These are phyloP conservation scores for Lineus longissimus DNA, from an alignment of 1,140 invertebrate genomes.

Conservation along the genomic window DNA sequence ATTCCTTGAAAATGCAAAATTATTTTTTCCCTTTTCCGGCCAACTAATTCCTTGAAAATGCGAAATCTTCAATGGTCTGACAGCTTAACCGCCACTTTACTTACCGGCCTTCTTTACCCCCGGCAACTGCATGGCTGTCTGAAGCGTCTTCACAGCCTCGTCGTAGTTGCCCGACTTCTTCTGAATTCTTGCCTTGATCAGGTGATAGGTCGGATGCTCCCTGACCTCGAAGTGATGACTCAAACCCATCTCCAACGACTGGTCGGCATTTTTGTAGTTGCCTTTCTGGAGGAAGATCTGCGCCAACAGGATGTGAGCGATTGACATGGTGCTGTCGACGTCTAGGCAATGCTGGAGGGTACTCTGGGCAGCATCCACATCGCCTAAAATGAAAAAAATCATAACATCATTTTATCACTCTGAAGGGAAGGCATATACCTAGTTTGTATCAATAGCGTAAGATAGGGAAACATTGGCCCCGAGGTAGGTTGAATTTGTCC, in stretches of 20 bases:
- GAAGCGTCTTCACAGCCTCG: slow-evolving; percentile 73
- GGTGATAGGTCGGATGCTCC: slow-evolving; percentile 85
- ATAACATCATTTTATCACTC: background rate
- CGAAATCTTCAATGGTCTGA: too few relatives aligned
- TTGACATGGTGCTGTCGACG: slow-evolving; percentile 70
- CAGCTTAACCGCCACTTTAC: background rate
- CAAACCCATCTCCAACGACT: slow-evolving; percentile 80
- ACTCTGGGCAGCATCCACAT: slow-evolving; percentile 58
- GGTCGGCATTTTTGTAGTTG: slow-evolving; percentile 72
- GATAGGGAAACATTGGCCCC: too few relatives aligned
- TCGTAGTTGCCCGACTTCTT: slow-evolving; percentile 71
- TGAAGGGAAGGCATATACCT: too few relatives aligned
- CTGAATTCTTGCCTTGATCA: slow-evolving; percentile 77
- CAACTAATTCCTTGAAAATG: too few relatives aligned
- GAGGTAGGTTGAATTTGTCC: too few relatives aligned
- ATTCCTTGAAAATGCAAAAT: too few relatives aligned
- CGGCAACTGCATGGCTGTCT: slow-evolving; percentile 63
- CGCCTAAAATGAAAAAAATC: slow-evolving; percentile 42
- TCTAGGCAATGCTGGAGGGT: slow-evolving; percentile 71
- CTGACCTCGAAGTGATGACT: slow-evolving; percentile 87
- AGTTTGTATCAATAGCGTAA: too few relatives aligned
- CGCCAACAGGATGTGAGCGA: slow-evolving; percentile 82
- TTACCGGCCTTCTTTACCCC: slow-evolving; percentile 42
- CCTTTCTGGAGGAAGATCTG: slow-evolving; percentile 70
- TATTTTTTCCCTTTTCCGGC: too few relatives aligned